phyloP scores from a whole-genome alignment of 2,113 vertebrate genomes.

The Candoia aspera region DNA sequence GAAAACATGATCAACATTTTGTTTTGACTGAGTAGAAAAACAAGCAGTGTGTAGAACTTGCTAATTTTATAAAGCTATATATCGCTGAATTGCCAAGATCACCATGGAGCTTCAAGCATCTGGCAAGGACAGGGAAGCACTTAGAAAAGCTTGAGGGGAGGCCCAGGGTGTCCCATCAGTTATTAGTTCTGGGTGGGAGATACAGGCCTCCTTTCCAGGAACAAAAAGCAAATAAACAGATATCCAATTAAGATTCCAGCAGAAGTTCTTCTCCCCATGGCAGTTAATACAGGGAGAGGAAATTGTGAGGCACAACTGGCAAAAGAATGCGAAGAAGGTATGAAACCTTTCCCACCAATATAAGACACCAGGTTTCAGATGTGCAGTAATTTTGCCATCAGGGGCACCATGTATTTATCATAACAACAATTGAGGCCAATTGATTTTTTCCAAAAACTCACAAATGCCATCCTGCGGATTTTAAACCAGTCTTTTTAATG shows the following conservation, averaged over 20 bases:
- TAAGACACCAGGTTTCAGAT: background rate
- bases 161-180: background rate
- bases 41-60: background rate
- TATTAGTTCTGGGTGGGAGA: background rate
- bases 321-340: background rate
- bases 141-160: background rate
- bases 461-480: background rate
- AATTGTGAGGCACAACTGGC: background rate
- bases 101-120: background rate
- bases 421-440: background rate
- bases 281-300: background rate
- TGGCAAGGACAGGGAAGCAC: background rate
- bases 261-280: background rate
- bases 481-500: background rate
- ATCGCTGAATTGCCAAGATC: background rate
- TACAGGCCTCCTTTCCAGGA: background rate
- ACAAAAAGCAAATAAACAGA: background rate
- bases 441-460: background rate
- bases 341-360: background rate
- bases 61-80: background rate
- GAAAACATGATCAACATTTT: background rate
- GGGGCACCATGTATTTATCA: background rate
- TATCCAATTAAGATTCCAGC: background rate
- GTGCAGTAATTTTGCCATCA: background rate
- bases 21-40: background rate